Conservation (phyloP, 2,888 invertebrate species). For the Drosophila helvetica region DNA sequence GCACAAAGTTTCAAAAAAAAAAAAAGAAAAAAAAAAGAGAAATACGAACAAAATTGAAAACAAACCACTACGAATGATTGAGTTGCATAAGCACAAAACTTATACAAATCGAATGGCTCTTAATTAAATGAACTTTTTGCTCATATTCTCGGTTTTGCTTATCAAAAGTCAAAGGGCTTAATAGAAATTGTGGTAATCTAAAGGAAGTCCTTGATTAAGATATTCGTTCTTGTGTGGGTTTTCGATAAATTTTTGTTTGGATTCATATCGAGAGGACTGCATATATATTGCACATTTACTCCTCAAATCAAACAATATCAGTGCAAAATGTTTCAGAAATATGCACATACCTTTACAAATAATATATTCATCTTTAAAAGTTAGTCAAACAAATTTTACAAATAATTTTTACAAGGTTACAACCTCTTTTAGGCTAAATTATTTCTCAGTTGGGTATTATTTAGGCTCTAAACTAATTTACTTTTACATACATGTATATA, state of each 20-base stretch:
- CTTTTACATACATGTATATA: neutral
- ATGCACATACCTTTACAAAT: no score
- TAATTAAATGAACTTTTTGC: constrained; percentile 52
- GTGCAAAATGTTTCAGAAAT: no score
- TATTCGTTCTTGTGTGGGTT: no score
- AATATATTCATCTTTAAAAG: neutral
- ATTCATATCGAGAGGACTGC: no score
- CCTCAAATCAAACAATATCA: no score
- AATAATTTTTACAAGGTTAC: neutral
- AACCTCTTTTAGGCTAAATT: neutral
- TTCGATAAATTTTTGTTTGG: no score
- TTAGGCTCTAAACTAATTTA: constrained; percentile 18
- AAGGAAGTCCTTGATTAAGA: neutral
- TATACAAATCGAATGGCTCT: constrained; percentile 43
- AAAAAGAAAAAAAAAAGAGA: constrained; percentile 17
- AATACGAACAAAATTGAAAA: constrained; percentile 48
- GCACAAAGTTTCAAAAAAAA: constrained; percentile 23
- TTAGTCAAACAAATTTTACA: neutral
- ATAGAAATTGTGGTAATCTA: neutral
- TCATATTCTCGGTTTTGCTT: neutral
- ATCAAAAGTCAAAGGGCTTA: neutral
- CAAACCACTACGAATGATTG: constrained; percentile 58
- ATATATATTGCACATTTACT: no score
- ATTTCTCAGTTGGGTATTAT: constrained; percentile 13
- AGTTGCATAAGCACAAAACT: constrained; percentile 53